Evolutionary conservation across 2,888 invertebrate genomes (phyloP).

Genomic region (Strigamia transsilvanica): DNA sequence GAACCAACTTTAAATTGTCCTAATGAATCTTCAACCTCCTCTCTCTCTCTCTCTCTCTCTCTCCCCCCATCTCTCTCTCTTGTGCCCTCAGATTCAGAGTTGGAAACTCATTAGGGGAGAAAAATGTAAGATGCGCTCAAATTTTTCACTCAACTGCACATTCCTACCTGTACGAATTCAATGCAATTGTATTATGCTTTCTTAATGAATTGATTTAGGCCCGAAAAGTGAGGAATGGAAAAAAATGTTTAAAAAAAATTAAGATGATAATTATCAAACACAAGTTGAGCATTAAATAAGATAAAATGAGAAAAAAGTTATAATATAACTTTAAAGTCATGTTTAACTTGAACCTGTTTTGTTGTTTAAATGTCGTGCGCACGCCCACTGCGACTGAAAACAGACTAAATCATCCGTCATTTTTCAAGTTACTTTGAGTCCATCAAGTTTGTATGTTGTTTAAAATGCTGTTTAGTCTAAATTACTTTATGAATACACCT

Average conservation of each 20-base stretch:
- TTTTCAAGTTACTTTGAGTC: too few relatives aligned
- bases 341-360: too few relatives aligned
- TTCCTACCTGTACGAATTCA: conserved; percentile 19
- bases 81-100: conserved; percentile 26
- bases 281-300: conserved; percentile 15
- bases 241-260: neutral
- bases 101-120: conserved; percentile 26
- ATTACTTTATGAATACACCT: too few relatives aligned
- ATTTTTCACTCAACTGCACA: conserved; percentile 30
- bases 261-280: conserved; percentile 6
- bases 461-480: too few relatives aligned
- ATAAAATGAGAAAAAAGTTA: too few relatives aligned
- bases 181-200: conserved; percentile 30
- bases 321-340: too few relatives aligned
- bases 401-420: too few relatives aligned
- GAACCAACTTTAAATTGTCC: conserved; percentile 30
- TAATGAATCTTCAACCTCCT: conserved; percentile 16
- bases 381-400: too few relatives aligned
- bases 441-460: too few relatives aligned
- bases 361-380: too few relatives aligned
- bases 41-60: neutral
- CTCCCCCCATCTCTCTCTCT: too few relatives aligned
- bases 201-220: conserved; percentile 13
- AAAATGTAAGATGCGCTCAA: conserved; percentile 30
- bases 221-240: neutral